Base-by-base conservation (phyloP, 2,113 vertebrate species). In the Pseudopodoces humilis region DNA sequence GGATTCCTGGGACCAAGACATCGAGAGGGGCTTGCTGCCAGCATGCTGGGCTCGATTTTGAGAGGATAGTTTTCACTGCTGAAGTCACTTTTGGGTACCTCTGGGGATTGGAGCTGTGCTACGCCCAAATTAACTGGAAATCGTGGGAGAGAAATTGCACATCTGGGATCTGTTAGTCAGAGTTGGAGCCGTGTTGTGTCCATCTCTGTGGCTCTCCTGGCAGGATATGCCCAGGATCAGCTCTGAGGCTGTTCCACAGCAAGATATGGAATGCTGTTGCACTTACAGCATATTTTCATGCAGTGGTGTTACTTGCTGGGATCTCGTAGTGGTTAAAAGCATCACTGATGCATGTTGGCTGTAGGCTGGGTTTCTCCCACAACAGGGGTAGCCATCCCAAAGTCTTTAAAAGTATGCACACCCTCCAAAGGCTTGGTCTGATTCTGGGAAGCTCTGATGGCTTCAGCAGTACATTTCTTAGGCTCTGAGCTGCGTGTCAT, bases 151-250 rank as follows among this genome's bases (percentile, higher is more conserved):
- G 67, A 60, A 71, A 12, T 25, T 52, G 30, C 44, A 79, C 52
- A 67, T 72, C 28, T 71, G 44, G 63, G 39, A 49, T 78, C 64
- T 43, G 5, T 39, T 69, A 55, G 53, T 68, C 70, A 41, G 31
- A 44, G 19, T 18, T 11, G 12, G 35, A 41, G 24, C 49, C 17
- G 0, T 1, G 3, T 31, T 90, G 50, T 0, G 0, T 72, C 86
- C n/a, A 19, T 60, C 67, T 68, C 44, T 47, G 44, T 2, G 1
- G 25, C 39, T 49, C 15, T 78, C 24, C 24, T 0, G 0, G 47
- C 1, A 4, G n/a, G 31, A 41, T 37, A 9, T 13, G 4, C 20
- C 25, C 67, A 64, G 67, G 31, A 50, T 88, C 4, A 1, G 35
- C 52, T 64, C 71, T n/a, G 49, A 76, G 65, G 62, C 76, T 41